Percentiles rank a stretch among this genome's conserved stretches.
These are phyloP conservation scores for Arrhopalites spinosus DNA, from an alignment of 2,888 invertebrate species.

Conservation along the genomic window DNA sequence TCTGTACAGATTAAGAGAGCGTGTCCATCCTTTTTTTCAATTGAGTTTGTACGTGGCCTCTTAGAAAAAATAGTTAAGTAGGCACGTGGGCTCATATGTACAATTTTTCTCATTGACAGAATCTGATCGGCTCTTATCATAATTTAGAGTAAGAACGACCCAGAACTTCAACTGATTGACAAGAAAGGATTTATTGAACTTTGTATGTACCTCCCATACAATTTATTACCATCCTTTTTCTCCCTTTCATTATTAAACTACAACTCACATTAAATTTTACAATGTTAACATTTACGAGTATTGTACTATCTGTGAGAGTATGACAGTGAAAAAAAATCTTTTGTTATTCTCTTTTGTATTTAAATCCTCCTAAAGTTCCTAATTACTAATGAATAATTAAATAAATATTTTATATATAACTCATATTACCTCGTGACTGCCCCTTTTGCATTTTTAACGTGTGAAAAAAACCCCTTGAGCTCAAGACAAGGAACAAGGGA, in stretches of 20 bases:
- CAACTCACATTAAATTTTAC: neutral
- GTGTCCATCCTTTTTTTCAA: neutral
- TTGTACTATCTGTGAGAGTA: neutral
- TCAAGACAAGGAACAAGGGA: neutral
- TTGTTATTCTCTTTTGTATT: neutral
- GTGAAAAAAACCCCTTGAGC: neutral
- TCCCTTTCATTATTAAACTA: neutral
- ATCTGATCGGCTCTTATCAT: slow-evolving; percentile 3
- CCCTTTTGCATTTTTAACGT: too few relatives aligned
- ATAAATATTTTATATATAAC: too few relatives aligned
- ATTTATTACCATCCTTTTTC: neutral
- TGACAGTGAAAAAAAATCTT: too few relatives aligned
- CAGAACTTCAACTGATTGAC: slow-evolving; percentile 33
- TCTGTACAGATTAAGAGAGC: too few relatives aligned
- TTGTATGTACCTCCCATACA: neutral
- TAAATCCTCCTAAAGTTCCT: neutral
- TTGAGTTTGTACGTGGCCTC: neutral
- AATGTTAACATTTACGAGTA: neutral
- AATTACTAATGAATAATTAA: too few relatives aligned
- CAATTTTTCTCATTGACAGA: neutral
- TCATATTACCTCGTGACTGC: too few relatives aligned
- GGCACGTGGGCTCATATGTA: neutral
- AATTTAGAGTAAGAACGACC: slow-evolving; percentile 16
- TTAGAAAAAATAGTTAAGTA: neutral
- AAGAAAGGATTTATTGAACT: slow-evolving; percentile 15